These are phyloP conservation scores for Drosophila repleta DNA, from an alignment of 1,140 invertebrate genomes.

Conservation along the genomic window DNA sequence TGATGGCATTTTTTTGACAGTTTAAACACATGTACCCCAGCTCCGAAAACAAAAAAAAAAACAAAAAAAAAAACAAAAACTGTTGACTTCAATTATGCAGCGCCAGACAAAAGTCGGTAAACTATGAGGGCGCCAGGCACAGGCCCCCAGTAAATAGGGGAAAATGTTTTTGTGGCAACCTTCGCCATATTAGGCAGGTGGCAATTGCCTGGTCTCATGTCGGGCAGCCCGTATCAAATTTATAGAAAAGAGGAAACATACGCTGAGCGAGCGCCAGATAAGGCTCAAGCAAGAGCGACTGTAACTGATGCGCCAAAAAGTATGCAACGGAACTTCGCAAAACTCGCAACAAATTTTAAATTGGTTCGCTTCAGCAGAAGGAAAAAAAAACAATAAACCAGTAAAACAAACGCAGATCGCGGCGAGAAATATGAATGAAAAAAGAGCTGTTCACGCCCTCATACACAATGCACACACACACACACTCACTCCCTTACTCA, in stretches of 20 bases:
- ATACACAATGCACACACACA: constrained; percentile 40
- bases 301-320: constrained; percentile 56
- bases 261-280: constrained; percentile 10
- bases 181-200: constrained; percentile 62
- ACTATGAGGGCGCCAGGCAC: constrained; percentile 57
- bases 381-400: constrained; percentile 28
- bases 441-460: constrained; percentile 76
- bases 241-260: constrained; percentile 40
- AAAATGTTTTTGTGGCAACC: constrained; percentile 16
- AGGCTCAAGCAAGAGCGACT: constrained; percentile 2
- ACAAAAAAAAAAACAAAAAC: constrained; percentile 36
- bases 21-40: constrained; percentile 75
- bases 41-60: constrained; percentile 32
- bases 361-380: constrained; percentile 62
- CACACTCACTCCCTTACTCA: constrained; percentile 21
- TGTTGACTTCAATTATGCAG: constrained; percentile 63
- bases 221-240: constrained; percentile 68
- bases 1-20: constrained; percentile 70
- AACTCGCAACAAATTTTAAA: constrained; percentile 81
- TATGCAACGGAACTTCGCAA: constrained; percentile 61
- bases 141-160: constrained; percentile 15
- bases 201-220: constrained; percentile 64
- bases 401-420: constrained; percentile 24
- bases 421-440: constrained; percentile 75
- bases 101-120: constrained; percentile 66